Percentiles rank a stretch among this genome's conserved stretches.
phyloP scores from a whole-genome alignment of 2,888 invertebrate genomes.

The Terebella lapidaria region DNA sequence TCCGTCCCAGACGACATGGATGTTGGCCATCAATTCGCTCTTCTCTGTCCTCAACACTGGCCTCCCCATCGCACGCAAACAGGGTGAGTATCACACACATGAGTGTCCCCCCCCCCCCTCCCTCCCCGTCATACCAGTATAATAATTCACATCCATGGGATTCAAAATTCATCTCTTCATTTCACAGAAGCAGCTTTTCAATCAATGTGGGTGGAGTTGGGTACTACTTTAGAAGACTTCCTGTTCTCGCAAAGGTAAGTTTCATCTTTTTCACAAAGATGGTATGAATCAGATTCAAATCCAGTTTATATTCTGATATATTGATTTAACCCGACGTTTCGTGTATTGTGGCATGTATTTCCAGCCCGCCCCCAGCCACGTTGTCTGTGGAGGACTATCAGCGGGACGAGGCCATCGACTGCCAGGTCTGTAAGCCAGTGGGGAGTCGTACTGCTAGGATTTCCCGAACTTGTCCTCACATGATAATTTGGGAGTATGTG shows the following conservation, averaged over 20 bases:
- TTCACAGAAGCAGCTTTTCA: constrained; percentile 38
- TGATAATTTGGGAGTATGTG: background rate
- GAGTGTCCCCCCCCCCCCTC: background rate
- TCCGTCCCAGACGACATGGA: constrained; percentile 76
- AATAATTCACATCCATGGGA: too few species aligned
- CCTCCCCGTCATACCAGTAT: too few species aligned
- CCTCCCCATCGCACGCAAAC: constrained; percentile 76
- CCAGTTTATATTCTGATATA: too few species aligned
- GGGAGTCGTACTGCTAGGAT: background rate
- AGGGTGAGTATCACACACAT: constrained; percentile 55
- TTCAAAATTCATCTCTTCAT: background rate
- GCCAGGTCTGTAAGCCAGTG: constrained; percentile 42
- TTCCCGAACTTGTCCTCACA: background rate
- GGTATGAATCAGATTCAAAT: too few species aligned
- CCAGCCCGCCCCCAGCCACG: constrained; percentile 56
- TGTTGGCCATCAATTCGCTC: constrained; percentile 71
- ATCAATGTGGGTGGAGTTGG: constrained; percentile 75
- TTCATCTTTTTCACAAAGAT: background rate
- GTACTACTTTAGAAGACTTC: constrained; percentile 81
- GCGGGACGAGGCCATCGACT: constrained; percentile 73
- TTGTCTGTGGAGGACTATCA: constrained; percentile 58
- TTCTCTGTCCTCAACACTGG: constrained; percentile 76
- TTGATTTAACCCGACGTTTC: too few species aligned
- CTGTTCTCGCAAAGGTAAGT: constrained; percentile 76
- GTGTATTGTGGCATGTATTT: too few species aligned